A percentile compares a stretch with the other conserved stretches of the same genome.
Conservation (phyloP, 2,888 invertebrate species). For the Zygothrica quintamaculata region DNA sequence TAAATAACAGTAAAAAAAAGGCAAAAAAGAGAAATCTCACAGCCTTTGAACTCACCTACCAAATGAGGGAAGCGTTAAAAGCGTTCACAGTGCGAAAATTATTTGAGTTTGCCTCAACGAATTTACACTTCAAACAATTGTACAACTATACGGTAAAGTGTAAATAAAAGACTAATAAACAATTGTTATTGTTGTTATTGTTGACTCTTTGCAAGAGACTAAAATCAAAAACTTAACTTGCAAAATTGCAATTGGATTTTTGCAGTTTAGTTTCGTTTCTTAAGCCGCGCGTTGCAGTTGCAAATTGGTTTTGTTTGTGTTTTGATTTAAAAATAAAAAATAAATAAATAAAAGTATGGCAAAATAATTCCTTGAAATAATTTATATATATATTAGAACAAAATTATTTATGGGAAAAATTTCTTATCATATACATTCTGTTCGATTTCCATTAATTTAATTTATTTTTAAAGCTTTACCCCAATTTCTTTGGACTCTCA, state of each 20-base stretch:
- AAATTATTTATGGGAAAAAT: too few relatives aligned
- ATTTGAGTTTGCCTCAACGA: constrained; percentile 63
- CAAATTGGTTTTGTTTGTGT: not conserved
- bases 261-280: constrained; percentile 61
- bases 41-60: constrained; percentile 46
- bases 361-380: too few relatives aligned
- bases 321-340: not conserved
- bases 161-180: constrained; percentile 72
- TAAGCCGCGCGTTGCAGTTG: constrained; percentile 62
- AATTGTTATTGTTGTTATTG: constrained; percentile 39
- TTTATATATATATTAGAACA: too few relatives aligned
- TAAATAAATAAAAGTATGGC: not conserved
- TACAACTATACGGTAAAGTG: constrained; percentile 66
- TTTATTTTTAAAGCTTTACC: too few relatives aligned
- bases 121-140: constrained; percentile 76
- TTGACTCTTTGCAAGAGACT: constrained; percentile 59
- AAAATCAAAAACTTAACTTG: constrained; percentile 34
- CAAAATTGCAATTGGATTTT: constrained; percentile 49
- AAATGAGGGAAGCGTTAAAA: constrained; percentile 28
- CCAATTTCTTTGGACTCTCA: too few relatives aligned
- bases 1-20: constrained; percentile 11
- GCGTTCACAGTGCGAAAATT: constrained; percentile 66
- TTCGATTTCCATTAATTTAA: too few relatives aligned
- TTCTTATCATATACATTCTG: too few relatives aligned
- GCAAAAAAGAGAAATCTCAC: constrained; percentile 18